A percentile compares a stretch with the other conserved stretches of the same genome.
Evolutionary conservation across 2,888 invertebrate species (phyloP).

Genomic region (Oxytorus armatus): DNA sequence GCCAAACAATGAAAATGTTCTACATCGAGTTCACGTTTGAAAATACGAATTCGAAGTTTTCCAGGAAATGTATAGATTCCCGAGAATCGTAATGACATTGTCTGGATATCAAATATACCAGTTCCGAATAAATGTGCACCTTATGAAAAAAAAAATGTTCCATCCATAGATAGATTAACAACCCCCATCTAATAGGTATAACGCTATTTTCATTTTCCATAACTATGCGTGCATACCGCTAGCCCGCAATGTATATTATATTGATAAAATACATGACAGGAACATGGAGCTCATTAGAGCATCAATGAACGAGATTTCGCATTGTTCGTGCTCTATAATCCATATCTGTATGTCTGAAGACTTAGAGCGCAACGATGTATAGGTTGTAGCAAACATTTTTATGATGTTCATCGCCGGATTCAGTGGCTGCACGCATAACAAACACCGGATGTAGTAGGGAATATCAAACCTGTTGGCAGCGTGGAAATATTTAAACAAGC

Average conservation of each 20-base stretch:
- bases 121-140: neutral
- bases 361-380: neutral
- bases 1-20: no score
- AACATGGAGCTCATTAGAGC: constrained; percentile 24
- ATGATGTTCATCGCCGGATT: constrained; percentile 17
- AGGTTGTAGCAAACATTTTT: constrained; percentile 9
- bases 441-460: constrained; percentile 38
- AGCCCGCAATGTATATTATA: neutral
- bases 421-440: constrained; percentile 11
- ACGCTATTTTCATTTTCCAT: neutral
- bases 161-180: neutral
- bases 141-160: neutral
- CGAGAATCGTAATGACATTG: neutral
- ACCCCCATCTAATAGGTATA: neutral
- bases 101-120: neutral
- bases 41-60: neutral
- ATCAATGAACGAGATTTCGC: constrained; percentile 31
- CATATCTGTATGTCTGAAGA: neutral
- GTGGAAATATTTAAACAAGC: constrained; percentile 22
- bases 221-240: neutral
- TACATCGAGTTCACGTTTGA: no score
- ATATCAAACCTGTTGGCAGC: constrained; percentile 29
- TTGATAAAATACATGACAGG: neutral
- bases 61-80: neutral
- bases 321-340: constrained; percentile 34